These are phyloP conservation scores for Procavia capensis DNA, from an alignment of 2,113 vertebrate genomes.

Conservation along the genomic window DNA sequence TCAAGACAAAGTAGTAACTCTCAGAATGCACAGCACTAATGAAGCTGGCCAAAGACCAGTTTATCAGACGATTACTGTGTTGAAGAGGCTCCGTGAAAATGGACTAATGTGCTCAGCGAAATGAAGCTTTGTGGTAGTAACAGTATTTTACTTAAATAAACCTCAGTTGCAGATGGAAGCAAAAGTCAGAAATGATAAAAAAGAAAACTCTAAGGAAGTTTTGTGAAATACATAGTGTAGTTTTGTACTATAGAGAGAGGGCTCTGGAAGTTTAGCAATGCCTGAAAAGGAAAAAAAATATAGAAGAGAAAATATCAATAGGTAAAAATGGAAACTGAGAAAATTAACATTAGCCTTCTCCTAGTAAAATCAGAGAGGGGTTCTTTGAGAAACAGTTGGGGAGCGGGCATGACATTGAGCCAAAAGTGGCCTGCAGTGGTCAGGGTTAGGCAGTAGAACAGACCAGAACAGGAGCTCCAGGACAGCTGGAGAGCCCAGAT, in stretches of 20 bases:
- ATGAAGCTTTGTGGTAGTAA: not conserved
- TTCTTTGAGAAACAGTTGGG: not conserved
- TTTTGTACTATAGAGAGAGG: not conserved
- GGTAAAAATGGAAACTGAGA: not conserved
- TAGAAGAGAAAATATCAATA: constrained; percentile 26
- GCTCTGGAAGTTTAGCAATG: not conserved
- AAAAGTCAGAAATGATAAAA: not conserved
- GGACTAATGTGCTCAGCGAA: not conserved
- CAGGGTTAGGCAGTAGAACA: not conserved
- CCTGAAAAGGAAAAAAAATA: not conserved
- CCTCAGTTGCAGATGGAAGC: not conserved
- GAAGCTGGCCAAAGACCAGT: not conserved
- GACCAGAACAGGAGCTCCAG: not conserved
- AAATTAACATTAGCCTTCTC: not conserved
- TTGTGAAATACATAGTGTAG: not conserved
- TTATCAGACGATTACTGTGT: not conserved
- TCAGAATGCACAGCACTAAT: not conserved
- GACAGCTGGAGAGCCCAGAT: not conserved
- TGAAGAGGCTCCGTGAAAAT: not conserved
- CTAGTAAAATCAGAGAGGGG: not conserved
- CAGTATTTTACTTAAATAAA: not conserved
- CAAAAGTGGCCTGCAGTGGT: not conserved
- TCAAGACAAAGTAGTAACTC: not conserved
- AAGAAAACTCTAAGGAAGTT: constrained; percentile 4
- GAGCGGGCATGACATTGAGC: not conserved